Evolutionary conservation across 2,888 invertebrate genomes (phyloP), one percentile per base, ranked within the genome.

Genomic region (Tanytarsus gracilentus): DNA sequence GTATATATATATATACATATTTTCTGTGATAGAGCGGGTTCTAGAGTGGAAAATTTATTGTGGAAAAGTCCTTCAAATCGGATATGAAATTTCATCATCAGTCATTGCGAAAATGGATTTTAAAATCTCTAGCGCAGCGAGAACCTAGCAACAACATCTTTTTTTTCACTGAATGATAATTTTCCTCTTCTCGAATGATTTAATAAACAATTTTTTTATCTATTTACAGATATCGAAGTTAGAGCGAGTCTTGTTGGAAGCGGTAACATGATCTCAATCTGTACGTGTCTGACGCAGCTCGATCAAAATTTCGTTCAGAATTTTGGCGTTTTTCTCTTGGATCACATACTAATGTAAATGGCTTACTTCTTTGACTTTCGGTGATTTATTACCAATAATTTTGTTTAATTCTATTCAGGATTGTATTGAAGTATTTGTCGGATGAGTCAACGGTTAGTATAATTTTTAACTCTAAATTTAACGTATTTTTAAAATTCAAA

Each of bases 231-330:
- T 27, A 39, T 60, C 50, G 60, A 60, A 49, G 60, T 60, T 2
- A 21, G 60, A 50, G 60, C 60, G 11, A 36, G 33, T 27, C 50
- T 60, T 33, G 60, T 60, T 21, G 60, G 60, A 36, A 60, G 39
- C 39, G 60, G 60, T 21, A 60, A 50, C 33, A 60, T 60, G 60
- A 60, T 60, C 14, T 33, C 33, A 49, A 23, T 60, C 26, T 60
- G 60, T 39, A 60, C 60, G 25, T 60, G 60, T 23, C 50, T 60
- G n/a, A 60, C 60, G 21, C 60, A 60, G 26, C 60, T 60, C 49
- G 60, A 60, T 30, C 60, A 60, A 50, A 49, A 50, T 49, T 60
- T 60, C 30, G 60, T 60, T n/a, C 60, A 60, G 27, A 50, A 49
- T 11, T 60, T 60, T 49, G 60, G 60, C 27, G 60, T 60, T 18